Conservation (phyloP, 2,113 vertebrate genomes). For the Austrofundulus limnaeus region DNA sequence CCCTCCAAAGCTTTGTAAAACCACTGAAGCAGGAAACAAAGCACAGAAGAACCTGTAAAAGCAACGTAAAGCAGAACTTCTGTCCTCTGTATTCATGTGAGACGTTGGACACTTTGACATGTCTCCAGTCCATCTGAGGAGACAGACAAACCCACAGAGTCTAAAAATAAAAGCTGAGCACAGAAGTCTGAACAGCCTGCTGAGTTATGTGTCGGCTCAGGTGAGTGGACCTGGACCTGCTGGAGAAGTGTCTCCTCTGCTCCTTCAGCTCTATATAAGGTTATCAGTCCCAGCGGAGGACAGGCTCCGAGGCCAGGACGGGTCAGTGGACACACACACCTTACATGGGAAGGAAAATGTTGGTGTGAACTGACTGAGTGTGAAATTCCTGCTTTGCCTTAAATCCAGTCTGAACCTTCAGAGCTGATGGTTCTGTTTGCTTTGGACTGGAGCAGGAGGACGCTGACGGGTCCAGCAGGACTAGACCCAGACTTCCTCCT, state of each 20-base stretch:
- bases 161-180: too few species aligned
- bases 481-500: neutral
- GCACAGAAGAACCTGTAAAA: too few species aligned
- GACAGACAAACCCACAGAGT: too few species aligned
- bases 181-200: too few species aligned
- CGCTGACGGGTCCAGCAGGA: neutral
- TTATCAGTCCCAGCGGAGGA: conserved; percentile 16
- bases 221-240: conserved; percentile 4
- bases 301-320: conserved; percentile 14
- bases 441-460: conserved; percentile 29
- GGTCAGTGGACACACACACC: conserved; percentile 42
- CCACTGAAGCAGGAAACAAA: too few species aligned
- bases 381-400: conserved; percentile 54
- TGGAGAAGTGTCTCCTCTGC: conserved; percentile 8
- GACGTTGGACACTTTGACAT: too few species aligned
- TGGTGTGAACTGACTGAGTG: conserved; percentile 42
- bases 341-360: conserved; percentile 56
- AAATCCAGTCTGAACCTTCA: conserved; percentile 46
- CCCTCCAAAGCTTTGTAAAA: too few species aligned
- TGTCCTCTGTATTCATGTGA: too few species aligned
- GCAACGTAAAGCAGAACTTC: too few species aligned
- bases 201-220: neutral
- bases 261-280: conserved; percentile 58
- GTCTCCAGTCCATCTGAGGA: neutral
- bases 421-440: conserved; percentile 28